Conservation (phyloP, 2,113 vertebrate genomes). For the Butorides virescens region DNA sequence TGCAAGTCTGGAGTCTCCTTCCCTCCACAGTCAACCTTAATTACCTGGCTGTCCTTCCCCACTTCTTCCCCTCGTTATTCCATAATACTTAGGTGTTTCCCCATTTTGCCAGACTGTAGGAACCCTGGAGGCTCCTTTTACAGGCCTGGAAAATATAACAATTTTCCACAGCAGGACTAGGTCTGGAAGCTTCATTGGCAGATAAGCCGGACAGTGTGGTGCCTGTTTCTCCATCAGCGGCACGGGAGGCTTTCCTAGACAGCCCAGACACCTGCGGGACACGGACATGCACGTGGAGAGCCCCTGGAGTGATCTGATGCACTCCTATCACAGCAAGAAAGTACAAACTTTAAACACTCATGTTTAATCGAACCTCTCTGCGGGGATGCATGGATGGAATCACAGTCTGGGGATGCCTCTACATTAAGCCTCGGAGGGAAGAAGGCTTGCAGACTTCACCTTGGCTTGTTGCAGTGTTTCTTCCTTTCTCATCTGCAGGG, state of each 20-base stretch:
- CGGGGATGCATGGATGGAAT: neutral
- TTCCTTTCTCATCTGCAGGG: neutral
- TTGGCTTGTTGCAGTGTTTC: rapidly evolving
- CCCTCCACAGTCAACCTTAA: neutral
- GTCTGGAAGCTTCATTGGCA: neutral
- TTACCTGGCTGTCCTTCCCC: neutral
- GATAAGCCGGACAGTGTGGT: rapidly evolving
- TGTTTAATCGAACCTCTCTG: neutral
- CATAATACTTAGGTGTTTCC: neutral
- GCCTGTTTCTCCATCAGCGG: neutral
- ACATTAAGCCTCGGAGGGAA: neutral
- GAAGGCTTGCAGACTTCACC: neutral
- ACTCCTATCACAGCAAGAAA: neutral
- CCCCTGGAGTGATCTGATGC: neutral
- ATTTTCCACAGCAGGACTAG: neutral
- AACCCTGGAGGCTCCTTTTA: neutral
- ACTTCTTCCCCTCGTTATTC: neutral
- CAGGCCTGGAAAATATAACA: neutral
- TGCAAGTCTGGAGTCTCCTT: neutral
- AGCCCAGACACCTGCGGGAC: neutral
- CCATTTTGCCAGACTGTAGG: neutral
- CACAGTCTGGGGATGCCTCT: neutral
- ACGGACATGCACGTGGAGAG: rapidly evolving
- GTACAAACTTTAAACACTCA: rapidly evolving
- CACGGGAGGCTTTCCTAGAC: neutral